Percentiles rank a stretch among this genome's conserved stretches.
Conservation (phyloP, 2,113 vertebrate genomes). For the Numida meleagris region DNA sequence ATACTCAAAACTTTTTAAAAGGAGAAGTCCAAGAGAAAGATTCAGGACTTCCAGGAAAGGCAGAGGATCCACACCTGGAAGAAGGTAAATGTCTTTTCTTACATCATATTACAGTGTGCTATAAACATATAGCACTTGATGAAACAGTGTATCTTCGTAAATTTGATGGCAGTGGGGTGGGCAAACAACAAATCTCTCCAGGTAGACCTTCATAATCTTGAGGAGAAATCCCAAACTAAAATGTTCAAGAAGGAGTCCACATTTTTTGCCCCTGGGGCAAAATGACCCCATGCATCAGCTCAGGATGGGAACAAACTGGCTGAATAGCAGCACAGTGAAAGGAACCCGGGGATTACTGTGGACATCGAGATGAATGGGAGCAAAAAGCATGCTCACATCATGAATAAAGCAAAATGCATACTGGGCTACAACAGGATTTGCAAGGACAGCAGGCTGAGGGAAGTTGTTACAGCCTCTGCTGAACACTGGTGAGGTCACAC, state of each 20-base stretch:
- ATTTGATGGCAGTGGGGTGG: background rate
- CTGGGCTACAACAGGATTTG: background rate
- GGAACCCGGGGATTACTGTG: background rate
- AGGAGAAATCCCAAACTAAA: background rate
- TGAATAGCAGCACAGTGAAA: background rate
- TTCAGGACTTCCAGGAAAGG: background rate
- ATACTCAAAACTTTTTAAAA: background rate
- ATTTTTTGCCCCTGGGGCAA: background rate
- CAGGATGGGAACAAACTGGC: background rate
- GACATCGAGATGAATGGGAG: background rate
- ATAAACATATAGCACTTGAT: background rate
- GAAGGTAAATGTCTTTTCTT: background rate
- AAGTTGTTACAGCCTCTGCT: background rate
- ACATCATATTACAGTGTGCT: background rate
- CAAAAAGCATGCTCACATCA: fast-evolving
- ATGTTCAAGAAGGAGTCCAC: background rate
- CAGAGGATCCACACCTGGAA: background rate
- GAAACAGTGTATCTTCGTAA: background rate
- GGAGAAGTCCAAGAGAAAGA: background rate
- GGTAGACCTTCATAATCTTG: background rate
- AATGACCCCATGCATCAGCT: background rate
- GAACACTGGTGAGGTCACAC: background rate
- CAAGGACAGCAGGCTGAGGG: background rate
- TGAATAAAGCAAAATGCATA: background rate
- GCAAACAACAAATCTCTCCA: background rate